phyloP scores from a whole-genome alignment of 1,140 invertebrate species.

The Cephus cinctus region DNA sequence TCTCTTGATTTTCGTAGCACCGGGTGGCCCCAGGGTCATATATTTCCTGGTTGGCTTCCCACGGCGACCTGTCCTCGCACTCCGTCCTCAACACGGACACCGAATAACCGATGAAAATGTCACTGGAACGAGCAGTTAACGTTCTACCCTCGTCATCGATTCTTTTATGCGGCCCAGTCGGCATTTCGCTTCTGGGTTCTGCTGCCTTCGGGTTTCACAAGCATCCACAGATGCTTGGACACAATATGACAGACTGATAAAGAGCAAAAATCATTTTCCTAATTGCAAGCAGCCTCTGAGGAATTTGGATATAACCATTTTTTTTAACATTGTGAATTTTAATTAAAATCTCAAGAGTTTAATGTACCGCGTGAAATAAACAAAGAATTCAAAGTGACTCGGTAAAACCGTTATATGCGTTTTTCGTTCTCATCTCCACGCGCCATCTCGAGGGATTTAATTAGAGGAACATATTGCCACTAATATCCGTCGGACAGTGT shows the following conservation, averaged over 20 bases:
- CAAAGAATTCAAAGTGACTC: too few relatives aligned
- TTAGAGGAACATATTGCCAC: conserved; percentile 54
- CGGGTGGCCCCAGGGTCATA: conserved; percentile 35
- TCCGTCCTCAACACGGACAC: conserved; percentile 3
- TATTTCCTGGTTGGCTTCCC: conserved; percentile 31
- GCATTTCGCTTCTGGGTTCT: too few relatives aligned
- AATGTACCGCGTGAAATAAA: too few relatives aligned
- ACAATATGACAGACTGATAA: too few relatives aligned
- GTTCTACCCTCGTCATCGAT: conserved; percentile 35
- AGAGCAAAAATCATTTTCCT: too few relatives aligned
- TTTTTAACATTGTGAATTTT: neutral
- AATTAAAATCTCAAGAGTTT: too few relatives aligned
- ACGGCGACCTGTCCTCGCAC: conserved; percentile 26
- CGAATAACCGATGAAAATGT: neutral
- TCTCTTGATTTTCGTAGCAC: too few relatives aligned
- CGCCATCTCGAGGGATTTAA: conserved; percentile 32
- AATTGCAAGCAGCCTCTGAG: neutral
- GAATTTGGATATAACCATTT: neutral
- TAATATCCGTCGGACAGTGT: conserved; percentile 51
- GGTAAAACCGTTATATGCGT: too few relatives aligned
- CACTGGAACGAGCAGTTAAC: conserved; percentile 32
- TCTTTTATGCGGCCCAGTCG: conserved; percentile 11
- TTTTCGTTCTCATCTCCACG: too few relatives aligned
- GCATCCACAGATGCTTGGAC: too few relatives aligned
- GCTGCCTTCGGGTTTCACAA: too few relatives aligned